phyloP scores from a whole-genome alignment of 2,888 invertebrate species.

The Rhingia rostrata region DNA sequence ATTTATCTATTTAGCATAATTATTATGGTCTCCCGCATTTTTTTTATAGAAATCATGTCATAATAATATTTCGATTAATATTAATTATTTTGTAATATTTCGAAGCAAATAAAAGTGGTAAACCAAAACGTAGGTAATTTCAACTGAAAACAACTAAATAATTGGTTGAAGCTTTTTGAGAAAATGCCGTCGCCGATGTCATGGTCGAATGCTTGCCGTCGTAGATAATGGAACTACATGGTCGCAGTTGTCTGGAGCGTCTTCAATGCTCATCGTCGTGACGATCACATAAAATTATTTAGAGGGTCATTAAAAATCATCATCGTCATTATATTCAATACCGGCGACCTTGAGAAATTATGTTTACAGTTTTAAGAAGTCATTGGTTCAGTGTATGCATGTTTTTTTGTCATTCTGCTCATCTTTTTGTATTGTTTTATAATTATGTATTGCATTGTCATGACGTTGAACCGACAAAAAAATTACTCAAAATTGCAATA shows the following conservation, averaged over 20 bases:
- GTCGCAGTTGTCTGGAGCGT: slow-evolving; percentile 10
- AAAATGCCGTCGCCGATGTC: slow-evolving; percentile 36
- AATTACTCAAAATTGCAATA: slow-evolving; percentile 20
- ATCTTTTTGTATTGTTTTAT: slow-evolving; percentile 20
- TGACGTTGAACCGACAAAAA: background rate
- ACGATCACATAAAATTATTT: slow-evolving; percentile 81
- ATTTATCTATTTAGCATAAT: no score
- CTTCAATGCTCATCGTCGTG: slow-evolving; percentile 50
- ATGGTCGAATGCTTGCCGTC: slow-evolving; percentile 32
- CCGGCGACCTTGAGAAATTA: slow-evolving; percentile 80
- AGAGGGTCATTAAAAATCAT: slow-evolving; percentile 80
- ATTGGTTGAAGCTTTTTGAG: background rate
- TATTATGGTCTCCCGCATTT: no score
- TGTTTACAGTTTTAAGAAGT: slow-evolving; percentile 64
- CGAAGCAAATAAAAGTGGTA: no score
- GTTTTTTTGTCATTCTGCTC: slow-evolving; percentile 4
- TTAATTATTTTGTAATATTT: no score
- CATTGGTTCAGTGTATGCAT: slow-evolving; percentile 36
- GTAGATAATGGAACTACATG: slow-evolving; percentile 18
- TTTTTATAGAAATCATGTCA: no score
- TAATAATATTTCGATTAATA: no score
- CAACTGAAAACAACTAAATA: no score
- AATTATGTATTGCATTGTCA: slow-evolving; percentile 53
- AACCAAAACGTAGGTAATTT: no score
- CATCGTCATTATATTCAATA: slow-evolving; percentile 81